phyloP scores from a whole-genome alignment of 2,797 vertebrate species.

The Todus mexicanus region DNA sequence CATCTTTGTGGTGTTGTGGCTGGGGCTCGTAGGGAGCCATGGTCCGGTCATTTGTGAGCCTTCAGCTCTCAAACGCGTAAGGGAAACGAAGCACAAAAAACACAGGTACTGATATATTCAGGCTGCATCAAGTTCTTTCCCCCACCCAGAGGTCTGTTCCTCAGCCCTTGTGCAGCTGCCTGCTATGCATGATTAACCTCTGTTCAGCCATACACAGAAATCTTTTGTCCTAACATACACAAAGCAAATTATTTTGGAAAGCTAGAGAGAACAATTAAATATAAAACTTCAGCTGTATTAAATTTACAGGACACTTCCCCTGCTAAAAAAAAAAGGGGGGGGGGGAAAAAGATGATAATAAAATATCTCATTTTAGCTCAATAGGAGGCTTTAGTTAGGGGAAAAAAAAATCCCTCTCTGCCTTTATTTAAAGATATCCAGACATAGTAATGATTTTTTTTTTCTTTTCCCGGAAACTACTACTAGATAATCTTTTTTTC shows the following conservation, averaged over 20 bases:
- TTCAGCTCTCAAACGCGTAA: background rate
- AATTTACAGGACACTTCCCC: conserved; percentile 60
- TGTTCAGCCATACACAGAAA: conserved; percentile 91
- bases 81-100: conserved; percentile 37
- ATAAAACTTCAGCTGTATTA: conserved; percentile 79
- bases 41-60: background rate
- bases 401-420: background rate
- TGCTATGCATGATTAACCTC: conserved; percentile 90
- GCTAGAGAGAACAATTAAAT: conserved; percentile 84
- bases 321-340: background rate
- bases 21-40: background rate
- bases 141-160: conserved; percentile 74
- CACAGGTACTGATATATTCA: conserved; percentile 78
- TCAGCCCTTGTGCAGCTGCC: conserved; percentile 80
- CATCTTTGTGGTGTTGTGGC: background rate
- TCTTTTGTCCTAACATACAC: conserved; percentile 98
- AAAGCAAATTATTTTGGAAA: conserved; percentile 99
- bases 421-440: conserved; percentile 40
- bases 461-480: background rate
- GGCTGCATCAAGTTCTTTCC: conserved; percentile 53
- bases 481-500: background rate
- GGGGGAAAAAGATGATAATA: background rate
- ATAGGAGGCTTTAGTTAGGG: conserved; percentile 33
- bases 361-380: conserved; percentile 30
- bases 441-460: background rate